Percentiles rank a stretch among this genome's conserved stretches.
Conservation (phyloP, 1,140 invertebrate genomes). For the Wiebesia pumilae region DNA sequence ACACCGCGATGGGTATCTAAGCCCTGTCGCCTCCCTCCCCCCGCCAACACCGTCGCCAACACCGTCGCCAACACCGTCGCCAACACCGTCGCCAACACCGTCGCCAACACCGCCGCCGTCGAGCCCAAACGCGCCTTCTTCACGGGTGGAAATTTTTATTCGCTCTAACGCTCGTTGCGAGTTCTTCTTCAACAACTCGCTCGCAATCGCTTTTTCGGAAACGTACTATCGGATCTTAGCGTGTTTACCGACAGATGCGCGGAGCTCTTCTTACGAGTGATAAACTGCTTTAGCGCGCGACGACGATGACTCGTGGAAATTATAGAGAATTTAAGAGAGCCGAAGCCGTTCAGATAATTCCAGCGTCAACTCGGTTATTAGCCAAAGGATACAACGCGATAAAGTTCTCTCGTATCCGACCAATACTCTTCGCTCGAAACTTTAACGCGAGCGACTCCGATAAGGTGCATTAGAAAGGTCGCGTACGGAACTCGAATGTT, state of each 20-base stretch:
- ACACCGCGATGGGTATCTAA: too few species aligned
- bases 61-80: too few species aligned
- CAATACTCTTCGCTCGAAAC: too few species aligned
- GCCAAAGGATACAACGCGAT: neutral
- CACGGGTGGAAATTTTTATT: neutral
- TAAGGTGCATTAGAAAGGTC: too few species aligned
- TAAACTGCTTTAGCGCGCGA: neutral
- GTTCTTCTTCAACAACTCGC: neutral
- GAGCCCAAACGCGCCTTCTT: too few species aligned
- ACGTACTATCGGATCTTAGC: neutral
- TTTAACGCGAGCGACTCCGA: too few species aligned
- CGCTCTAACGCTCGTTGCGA: too few species aligned
- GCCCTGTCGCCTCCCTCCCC: too few species aligned
- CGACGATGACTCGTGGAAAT: constrained; percentile 3
- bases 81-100: neutral
- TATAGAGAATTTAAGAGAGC: neutral
- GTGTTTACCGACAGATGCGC: neutral
- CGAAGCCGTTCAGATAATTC: neutral
- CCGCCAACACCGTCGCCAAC: too few species aligned
- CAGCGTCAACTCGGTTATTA: neutral
- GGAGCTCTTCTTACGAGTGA: neutral
- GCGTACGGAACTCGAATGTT: too few species aligned
- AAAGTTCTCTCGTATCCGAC: neutral
- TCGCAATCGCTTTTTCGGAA: neutral
- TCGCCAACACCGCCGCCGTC: neutral